These are phyloP conservation scores for Cephonodes hylas DNA, from an alignment of 2,888 invertebrate genomes.

Conservation along the genomic window DNA sequence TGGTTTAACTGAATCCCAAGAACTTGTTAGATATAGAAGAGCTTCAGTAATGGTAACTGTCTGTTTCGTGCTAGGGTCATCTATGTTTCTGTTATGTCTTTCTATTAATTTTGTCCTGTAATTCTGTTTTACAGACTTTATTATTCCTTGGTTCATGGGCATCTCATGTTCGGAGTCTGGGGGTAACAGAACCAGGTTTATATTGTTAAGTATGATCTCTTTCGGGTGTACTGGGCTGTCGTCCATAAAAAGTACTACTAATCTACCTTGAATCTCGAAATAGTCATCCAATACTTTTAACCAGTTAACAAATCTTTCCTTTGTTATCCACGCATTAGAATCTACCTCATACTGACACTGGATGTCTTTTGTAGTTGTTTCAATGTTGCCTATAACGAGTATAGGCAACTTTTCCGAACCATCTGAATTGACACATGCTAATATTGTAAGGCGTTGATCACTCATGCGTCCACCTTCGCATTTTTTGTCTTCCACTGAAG, in stretches of 20 bases:
- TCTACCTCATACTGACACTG: conserved; percentile 26
- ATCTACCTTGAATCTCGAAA: conserved; percentile 25
- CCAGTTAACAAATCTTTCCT: conserved; percentile 19
- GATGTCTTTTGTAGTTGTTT: conserved; percentile 24
- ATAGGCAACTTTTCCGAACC: conserved; percentile 29
- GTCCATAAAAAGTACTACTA: conserved; percentile 34
- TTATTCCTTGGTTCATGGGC: conserved; percentile 16
- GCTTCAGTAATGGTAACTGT: background rate
- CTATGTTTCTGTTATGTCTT: conserved; percentile 1
- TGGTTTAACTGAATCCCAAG: conserved; percentile 11
- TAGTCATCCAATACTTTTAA: conserved; percentile 23
- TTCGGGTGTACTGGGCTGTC: conserved; percentile 33
- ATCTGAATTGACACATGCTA: conserved; percentile 33
- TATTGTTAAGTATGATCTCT: conserved; percentile 20
- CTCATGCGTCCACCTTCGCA: conserved; percentile 26
- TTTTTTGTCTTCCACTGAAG: conserved; percentile 25
- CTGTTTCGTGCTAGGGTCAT: conserved; percentile 4
- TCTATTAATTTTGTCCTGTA: conserved; percentile 16
- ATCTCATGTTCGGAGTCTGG: conserved; percentile 11
- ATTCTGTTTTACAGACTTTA: conserved; percentile 14
- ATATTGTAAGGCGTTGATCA: conserved; percentile 30
- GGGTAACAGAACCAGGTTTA: conserved; percentile 21
- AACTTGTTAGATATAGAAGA: background rate
- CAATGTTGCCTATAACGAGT: conserved; percentile 30
- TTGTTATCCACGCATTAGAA: conserved; percentile 28